Conservation (phyloP, 2,797 vertebrate genomes). For the Pseudomugil tenellus region DNA sequence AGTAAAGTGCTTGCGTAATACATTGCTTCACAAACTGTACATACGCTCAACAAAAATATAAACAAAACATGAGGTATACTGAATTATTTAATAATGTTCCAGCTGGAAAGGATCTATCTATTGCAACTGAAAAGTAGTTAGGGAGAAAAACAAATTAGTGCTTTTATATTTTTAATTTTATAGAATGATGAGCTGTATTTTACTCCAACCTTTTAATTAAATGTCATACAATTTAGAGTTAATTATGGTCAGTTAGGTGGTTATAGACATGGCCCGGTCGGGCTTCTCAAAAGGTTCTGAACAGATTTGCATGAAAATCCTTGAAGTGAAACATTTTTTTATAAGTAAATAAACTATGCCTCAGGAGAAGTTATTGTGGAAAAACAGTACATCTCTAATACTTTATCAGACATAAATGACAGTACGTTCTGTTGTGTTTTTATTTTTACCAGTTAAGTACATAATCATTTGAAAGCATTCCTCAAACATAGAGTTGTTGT, state of each 20-base stretch:
- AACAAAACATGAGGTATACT: no score
- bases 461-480: neutral
- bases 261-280: neutral
- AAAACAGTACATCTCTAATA: neutral
- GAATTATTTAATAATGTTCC: no score
- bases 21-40: neutral
- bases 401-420: neutral
- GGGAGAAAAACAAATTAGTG: no score
- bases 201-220: constrained; percentile 1
- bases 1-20: neutral
- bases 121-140: no score
- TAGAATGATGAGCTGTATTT: neutral
- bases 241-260: neutral
- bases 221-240: neutral
- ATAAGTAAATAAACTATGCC: neutral
- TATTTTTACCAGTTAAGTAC: neutral
- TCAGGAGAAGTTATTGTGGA: neutral
- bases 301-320: neutral
- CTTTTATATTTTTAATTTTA: no score
- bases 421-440: neutral
- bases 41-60: no score
- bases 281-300: neutral
- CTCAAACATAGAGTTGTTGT: neutral
- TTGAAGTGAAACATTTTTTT: neutral
- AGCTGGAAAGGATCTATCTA: no score